Evolutionary conservation across 92 coral and sea anemone genomes (phyloP).

Genomic region (Blastomussa wellsi): DNA sequence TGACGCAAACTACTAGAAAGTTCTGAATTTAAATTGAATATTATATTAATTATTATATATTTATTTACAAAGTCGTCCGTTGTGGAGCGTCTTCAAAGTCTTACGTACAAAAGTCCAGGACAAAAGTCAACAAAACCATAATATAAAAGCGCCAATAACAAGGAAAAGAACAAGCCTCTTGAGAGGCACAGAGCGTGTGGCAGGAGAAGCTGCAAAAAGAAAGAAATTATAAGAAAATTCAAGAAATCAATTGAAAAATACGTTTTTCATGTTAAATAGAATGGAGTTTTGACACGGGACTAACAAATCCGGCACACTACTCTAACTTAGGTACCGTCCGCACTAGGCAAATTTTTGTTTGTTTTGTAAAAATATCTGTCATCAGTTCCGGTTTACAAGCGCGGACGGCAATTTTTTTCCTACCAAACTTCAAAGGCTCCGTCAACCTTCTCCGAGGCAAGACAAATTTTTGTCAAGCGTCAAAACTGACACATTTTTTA

Average conservation of each 20-base stretch:
- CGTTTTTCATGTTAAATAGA: neutral
- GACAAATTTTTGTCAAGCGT: too few relatives aligned
- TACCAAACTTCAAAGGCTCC: too few relatives aligned
- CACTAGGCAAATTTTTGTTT: too few relatives aligned
- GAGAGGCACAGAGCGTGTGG: neutral
- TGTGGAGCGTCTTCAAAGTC: neutral
- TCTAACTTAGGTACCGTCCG: neutral
- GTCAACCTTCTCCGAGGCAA: too few relatives aligned
- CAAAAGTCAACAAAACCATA: too few relatives aligned
- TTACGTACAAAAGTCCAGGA: too few relatives aligned
- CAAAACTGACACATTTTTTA: too few relatives aligned
- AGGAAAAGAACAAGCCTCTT: neutral
- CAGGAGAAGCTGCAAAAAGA: neutral
- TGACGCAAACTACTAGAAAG: neutral
- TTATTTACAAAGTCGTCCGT: neutral
- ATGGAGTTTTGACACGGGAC: neutral
- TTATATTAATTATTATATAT: neutral
- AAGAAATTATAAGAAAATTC: neutral
- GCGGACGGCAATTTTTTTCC: too few relatives aligned
- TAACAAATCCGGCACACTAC: neutral
- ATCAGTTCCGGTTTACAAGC: too few relatives aligned
- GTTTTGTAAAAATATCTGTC: too few relatives aligned
- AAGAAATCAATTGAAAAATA: neutral
- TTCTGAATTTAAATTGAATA: neutral
- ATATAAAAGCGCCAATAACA: neutral